Evolutionary conservation across 2,113 vertebrate genomes (phyloP).

Genomic region (Callocephalon fimbriatum): DNA sequence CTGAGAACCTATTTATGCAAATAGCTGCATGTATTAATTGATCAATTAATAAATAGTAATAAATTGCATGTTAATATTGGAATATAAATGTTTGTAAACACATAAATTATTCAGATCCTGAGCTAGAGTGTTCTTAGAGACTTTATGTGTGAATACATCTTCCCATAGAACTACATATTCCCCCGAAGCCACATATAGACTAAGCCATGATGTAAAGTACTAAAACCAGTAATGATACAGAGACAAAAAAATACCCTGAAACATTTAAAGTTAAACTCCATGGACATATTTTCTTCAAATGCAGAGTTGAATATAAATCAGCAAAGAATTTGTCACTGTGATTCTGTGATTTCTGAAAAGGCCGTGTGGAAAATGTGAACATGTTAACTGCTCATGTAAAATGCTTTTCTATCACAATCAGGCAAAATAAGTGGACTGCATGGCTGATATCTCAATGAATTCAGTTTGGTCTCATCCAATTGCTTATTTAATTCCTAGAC

Average conservation of each 20-base stretch:
- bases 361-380: not conserved
- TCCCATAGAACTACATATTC: not conserved
- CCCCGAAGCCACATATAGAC: not conserved
- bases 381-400: not conserved
- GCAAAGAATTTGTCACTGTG: not conserved
- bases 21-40: not conserved
- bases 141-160: not conserved
- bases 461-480: conserved; percentile 44
- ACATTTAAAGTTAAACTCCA: not conserved
- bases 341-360: conserved; percentile 1
- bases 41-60: not conserved
- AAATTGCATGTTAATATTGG: not conserved
- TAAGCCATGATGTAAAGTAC: not conserved
- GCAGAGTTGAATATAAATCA: not conserved
- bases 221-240: not conserved
- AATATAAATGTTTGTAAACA: not conserved
- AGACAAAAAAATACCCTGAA: not conserved
- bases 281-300: not conserved
- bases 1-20: conserved; percentile 5
- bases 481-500: conserved; percentile 48
- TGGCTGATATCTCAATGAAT: conserved; percentile 43
- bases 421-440: not conserved
- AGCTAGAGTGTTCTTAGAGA: not conserved
- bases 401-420: not conserved
- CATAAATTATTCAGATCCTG: not conserved